These are phyloP conservation scores for Spodoptera littoralis DNA, from an alignment of 2,888 invertebrate genomes.

Conservation along the genomic window DNA sequence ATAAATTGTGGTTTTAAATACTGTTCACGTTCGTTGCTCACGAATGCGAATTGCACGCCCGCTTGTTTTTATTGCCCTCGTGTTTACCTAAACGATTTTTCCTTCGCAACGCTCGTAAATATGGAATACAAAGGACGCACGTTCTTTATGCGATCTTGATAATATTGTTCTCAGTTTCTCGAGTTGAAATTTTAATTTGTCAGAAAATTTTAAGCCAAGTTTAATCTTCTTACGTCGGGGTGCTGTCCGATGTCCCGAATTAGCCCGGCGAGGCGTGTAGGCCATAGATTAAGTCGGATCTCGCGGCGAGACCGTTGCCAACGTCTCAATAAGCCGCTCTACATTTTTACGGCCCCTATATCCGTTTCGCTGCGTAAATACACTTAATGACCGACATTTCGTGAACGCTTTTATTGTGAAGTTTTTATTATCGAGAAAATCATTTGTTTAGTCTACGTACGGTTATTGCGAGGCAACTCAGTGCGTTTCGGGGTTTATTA, in stretches of 20 bases:
- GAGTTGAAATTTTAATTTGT: slow-evolving; percentile 79
- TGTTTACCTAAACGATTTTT: slow-evolving; percentile 80
- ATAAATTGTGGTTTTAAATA: slow-evolving; percentile 79
- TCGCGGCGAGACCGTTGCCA: slow-evolving; percentile 77
- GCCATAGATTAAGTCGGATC: slow-evolving; percentile 79
- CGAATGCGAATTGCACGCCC: slow-evolving; percentile 73
- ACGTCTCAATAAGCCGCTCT: slow-evolving; percentile 86
- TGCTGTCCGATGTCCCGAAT: slow-evolving; percentile 69
- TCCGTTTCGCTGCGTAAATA: slow-evolving; percentile 88
- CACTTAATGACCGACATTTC: slow-evolving; percentile 88
- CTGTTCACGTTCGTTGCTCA: slow-evolving; percentile 73
- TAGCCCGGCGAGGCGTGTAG: slow-evolving; percentile 72
- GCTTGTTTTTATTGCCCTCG: slow-evolving; percentile 74
- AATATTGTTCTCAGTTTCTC: slow-evolving; percentile 72
- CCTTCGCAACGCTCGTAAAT: slow-evolving; percentile 74
- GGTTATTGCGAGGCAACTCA: slow-evolving; percentile 82
- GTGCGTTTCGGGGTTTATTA: slow-evolving; percentile 86
- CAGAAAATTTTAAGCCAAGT: slow-evolving; percentile 69
- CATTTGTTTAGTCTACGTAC: slow-evolving; percentile 88
- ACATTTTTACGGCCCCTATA: slow-evolving; percentile 86
- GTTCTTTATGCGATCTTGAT: slow-evolving; percentile 78
- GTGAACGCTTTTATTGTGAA: slow-evolving; percentile 87
- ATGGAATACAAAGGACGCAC: slow-evolving; percentile 73
- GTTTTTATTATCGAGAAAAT: slow-evolving; percentile 88
- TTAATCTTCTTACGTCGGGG: slow-evolving; percentile 69